Percentiles rank a stretch among this genome's conserved stretches.
Conservation (phyloP, 2,888 invertebrate species). For the Anarsia innoxiella region DNA sequence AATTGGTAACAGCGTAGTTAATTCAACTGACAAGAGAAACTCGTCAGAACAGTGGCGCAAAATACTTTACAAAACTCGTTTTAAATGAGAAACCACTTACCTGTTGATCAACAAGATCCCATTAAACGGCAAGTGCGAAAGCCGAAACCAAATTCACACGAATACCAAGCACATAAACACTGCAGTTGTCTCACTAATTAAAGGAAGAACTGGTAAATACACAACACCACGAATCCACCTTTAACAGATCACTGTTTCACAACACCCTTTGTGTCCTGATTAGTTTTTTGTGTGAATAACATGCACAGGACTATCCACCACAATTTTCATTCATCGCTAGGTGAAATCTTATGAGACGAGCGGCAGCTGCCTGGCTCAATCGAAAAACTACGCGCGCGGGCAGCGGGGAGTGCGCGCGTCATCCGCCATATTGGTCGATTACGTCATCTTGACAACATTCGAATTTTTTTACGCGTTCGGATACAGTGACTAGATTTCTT, state of each 20-base stretch:
- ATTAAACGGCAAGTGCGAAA: slow-evolving; percentile 56
- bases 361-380: slow-evolving; percentile 40
- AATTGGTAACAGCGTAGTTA: too few species aligned
- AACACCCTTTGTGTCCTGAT: slow-evolving; percentile 40
- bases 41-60: too few species aligned
- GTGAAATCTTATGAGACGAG: slow-evolving; percentile 61
- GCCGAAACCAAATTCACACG: slow-evolving; percentile 39
- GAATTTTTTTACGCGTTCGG: slow-evolving; percentile 13
- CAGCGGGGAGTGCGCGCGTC: slow-evolving; percentile 61
- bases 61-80: too few species aligned
- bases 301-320: slow-evolving; percentile 44
- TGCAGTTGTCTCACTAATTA: slow-evolving; percentile 53
- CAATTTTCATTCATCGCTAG: slow-evolving; percentile 66
- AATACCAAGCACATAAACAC: slow-evolving; percentile 64
- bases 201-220: slow-evolving; percentile 62
- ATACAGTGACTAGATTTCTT: too few species aligned
- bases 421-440: slow-evolving; percentile 71
- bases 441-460: slow-evolving; percentile 50
- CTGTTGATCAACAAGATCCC: slow-evolving; percentile 71
- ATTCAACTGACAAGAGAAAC: too few species aligned
- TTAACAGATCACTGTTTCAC: slow-evolving; percentile 50
- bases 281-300: slow-evolving; percentile 45
- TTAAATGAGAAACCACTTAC: slow-evolving; percentile 30
- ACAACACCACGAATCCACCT: slow-evolving; percentile 62
- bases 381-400: slow-evolving; percentile 53